A percentile compares a stretch with the other conserved stretches of the same genome.
Evolutionary conservation across 2,888 invertebrate genomes (phyloP).

Genomic region (Conus canariensis): DNA sequence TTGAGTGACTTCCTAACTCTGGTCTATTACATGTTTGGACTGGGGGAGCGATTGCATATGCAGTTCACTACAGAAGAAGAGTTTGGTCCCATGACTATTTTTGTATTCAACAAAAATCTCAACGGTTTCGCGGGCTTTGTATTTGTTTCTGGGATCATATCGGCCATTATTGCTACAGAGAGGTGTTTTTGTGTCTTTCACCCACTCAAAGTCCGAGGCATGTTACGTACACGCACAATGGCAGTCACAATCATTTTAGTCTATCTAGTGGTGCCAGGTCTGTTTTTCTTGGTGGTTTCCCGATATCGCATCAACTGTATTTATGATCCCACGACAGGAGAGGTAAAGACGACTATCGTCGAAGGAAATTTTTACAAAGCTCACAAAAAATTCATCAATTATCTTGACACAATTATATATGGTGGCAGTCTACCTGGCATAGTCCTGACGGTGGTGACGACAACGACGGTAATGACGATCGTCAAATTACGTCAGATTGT

Average conservation of each 20-base stretch:
- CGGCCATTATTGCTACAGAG: slow-evolving; percentile 31
- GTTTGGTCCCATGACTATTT: neutral
- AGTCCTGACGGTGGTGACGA: neutral
- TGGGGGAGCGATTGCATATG: neutral
- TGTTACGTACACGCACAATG: neutral
- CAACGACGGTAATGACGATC: neutral
- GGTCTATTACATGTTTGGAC: neutral
- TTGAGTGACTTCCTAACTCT: neutral
- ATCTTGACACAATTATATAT: neutral
- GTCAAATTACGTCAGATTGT: neutral
- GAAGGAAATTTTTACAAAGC: neutral
- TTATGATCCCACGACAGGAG: neutral
- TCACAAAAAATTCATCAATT: neutral
- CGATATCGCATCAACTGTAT: neutral
- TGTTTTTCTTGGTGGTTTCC: neutral
- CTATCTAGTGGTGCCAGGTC: neutral
- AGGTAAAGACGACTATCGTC: neutral
- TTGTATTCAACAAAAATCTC: neutral
- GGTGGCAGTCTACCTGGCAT: neutral
- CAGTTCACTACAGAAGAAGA: neutral
- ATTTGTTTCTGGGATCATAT: slow-evolving; percentile 9
- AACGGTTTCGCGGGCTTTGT: neutral
- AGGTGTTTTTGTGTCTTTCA: neutral
- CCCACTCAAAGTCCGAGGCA: neutral
- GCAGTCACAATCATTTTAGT: neutral